Percentiles rank a stretch among this genome's conserved stretches.
Conservation (phyloP, 1,140 invertebrate genomes). For the Eurytemora carolleeae region DNA sequence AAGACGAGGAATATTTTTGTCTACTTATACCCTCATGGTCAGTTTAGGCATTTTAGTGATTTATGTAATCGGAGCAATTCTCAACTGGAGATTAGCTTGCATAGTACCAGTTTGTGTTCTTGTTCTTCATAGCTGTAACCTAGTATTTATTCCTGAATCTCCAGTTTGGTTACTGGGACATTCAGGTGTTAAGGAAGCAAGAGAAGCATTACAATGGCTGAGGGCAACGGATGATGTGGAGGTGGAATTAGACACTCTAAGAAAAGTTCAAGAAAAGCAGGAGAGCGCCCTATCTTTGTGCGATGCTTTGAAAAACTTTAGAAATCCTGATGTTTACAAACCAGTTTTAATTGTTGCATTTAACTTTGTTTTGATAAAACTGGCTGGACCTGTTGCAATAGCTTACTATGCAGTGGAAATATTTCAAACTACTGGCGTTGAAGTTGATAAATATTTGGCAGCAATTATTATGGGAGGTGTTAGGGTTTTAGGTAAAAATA, state of each 20-base stretch:
- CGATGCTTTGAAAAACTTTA: too few species aligned
- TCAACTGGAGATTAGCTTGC: too few species aligned
- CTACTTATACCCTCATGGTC: not conserved
- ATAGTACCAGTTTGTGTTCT: too few species aligned
- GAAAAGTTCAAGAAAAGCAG: too few species aligned
- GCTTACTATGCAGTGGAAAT: not conserved
- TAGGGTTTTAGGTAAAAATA: not conserved
- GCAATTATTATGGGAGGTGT: not conserved
- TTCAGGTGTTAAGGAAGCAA: not conserved
- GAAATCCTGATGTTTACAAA: too few species aligned
- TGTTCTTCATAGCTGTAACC: not conserved
- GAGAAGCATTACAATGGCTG: not conserved
- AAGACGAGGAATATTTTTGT: not conserved
- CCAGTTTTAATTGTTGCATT: too few species aligned
- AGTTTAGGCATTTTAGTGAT: too few species aligned
- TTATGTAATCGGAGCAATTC: too few species aligned
- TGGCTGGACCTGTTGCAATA: not conserved
- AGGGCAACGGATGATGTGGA: too few species aligned
- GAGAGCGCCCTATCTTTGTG: too few species aligned
- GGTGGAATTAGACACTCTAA: too few species aligned
- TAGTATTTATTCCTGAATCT: not conserved
- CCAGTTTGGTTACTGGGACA: not conserved
- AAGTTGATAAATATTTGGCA: not conserved
- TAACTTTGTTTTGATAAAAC: too few species aligned
- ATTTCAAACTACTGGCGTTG: not conserved